Conservation (phyloP, 2,113 vertebrate genomes). For the Aspidoscelis tigris region DNA sequence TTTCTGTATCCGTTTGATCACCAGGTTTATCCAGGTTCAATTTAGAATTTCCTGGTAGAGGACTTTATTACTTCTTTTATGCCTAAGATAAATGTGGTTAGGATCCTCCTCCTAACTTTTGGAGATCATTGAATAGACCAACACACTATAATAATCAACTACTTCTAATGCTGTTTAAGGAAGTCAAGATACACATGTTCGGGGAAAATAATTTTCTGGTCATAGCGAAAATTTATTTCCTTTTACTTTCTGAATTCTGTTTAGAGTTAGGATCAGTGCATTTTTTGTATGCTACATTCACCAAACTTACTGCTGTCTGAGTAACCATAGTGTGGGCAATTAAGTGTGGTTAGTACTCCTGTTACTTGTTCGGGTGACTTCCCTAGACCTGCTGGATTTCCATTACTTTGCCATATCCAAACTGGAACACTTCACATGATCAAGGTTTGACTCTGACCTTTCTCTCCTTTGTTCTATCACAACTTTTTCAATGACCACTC, state of each 20-base stretch:
- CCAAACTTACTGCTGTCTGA: too few species aligned
- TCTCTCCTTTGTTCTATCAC: too few species aligned
- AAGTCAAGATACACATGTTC: not conserved
- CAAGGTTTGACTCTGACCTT: too few species aligned
- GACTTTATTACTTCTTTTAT: not conserved
- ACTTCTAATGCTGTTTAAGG: not conserved
- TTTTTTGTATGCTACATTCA: too few species aligned
- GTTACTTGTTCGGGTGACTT: too few species aligned
- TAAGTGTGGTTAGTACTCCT: too few species aligned
- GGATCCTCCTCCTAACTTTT: not conserved
- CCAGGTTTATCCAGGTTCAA: conserved; percentile 13
- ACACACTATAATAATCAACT: conserved; percentile 5
- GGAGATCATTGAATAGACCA: not conserved
- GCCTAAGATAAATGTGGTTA: not conserved
- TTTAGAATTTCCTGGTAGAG: conserved; percentile 1
- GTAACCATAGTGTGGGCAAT: too few species aligned
- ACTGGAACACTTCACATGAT: too few species aligned
- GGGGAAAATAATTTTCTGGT: not conserved
- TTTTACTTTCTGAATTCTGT: not conserved
- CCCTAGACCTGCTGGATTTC: too few species aligned
- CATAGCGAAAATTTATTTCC: conserved; percentile 5
- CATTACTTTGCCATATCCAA: too few species aligned
- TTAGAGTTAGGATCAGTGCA: not conserved
- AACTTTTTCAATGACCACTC: too few species aligned
- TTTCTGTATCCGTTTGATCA: conserved; percentile 30